Base-by-base conservation (phyloP, 1,140 invertebrate genomes). In the Uloborus diversus region DNA sequence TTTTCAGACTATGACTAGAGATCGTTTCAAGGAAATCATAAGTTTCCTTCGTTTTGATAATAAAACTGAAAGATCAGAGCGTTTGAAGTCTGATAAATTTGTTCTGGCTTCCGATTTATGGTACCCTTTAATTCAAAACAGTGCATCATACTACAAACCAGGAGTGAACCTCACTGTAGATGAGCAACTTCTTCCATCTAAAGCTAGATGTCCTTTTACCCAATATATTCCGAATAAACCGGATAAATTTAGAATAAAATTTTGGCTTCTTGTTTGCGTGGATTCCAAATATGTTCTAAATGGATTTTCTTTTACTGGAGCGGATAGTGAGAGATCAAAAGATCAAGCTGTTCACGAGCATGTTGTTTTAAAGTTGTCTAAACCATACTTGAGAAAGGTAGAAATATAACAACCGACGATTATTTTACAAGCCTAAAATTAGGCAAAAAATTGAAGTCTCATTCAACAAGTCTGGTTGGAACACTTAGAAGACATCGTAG, bases 161-260 rank as follows among this genome's bases (percentile, higher is more conserved):
- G 37, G 56, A 35, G 35, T 33, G 27, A 66, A 66, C 27, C 3
- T 82, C 17, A 73, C 61, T 17, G 35, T 69, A 47, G 70, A 81
- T 61, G 81, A 81, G 68, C 68, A 75, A 56, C 53, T 81, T 30
- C 51, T 79, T 42, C 47, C 80, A 61, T 47, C 61, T 13, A 69
- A 78, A 51, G 47, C 59, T 1, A 49, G 64, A 30, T 81, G 33
- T 17, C 23, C n/a, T 35, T 82, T 81, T 47, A 81, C 51, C 4
- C 65, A 71, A 32, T 81, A 68, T 56, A 79, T 79, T 56, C 4
- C 59, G 14, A 82, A 5, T n/a, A 61, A 61, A 27, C 57, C 11
- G 25, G 57, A 61, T 27, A 61, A 61, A 20, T 61, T 61, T 64
- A 80, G 80, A 20, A 81, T 82, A 17, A 81, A 79, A 71, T 81